phyloP scores from a whole-genome alignment of 2,797 vertebrate genomes.

The Poecile montanus region DNA sequence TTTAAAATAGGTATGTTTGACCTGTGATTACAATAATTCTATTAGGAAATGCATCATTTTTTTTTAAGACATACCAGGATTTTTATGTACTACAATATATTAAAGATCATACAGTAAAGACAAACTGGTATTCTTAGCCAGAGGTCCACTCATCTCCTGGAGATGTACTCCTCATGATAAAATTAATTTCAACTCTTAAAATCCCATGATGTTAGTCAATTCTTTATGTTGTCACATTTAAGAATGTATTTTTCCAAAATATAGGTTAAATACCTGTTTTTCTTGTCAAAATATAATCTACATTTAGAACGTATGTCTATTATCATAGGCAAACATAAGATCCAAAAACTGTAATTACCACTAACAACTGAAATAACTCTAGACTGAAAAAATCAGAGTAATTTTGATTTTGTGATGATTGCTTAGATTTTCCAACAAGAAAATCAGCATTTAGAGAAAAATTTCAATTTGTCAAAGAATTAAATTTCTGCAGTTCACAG shows the following conservation, averaged over 20 bases:
- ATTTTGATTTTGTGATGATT: not conserved
- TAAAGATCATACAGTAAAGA: not conserved
- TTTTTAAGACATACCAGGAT: not conserved
- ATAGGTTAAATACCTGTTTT: not conserved
- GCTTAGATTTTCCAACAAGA: not conserved
- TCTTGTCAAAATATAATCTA: not conserved
- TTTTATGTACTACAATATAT: not conserved
- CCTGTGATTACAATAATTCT: not conserved
- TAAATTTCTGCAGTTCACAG: not conserved
- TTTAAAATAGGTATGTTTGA: not conserved
- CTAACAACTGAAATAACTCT: not conserved
- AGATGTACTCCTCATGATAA: not conserved
- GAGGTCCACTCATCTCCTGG: not conserved
- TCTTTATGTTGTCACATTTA: not conserved
- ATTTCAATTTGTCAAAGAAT: not conserved
- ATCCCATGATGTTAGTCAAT: not conserved
- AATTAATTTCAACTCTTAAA: not conserved
- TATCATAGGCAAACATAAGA: not conserved
- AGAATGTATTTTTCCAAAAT: not conserved
- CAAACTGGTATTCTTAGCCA: not conserved
- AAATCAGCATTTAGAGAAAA: not conserved
- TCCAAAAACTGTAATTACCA: not conserved
- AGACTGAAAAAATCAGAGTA: fast-evolving
- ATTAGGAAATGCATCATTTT: not conserved
- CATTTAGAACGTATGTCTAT: not conserved